Base-by-base conservation (phyloP, 2,113 vertebrate genomes). In the Bagarius yarrelli region DNA sequence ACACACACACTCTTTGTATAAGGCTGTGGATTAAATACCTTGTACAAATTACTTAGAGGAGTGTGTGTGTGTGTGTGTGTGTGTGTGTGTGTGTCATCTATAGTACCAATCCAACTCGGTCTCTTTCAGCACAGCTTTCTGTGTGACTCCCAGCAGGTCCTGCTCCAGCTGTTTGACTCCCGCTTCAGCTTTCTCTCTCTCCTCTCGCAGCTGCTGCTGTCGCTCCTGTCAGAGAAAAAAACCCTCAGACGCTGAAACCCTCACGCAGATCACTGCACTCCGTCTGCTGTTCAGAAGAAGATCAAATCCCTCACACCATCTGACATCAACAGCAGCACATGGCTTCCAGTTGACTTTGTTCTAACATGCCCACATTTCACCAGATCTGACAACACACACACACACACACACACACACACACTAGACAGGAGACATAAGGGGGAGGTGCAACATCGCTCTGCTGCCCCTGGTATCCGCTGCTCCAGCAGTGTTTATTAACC, bases 91-190 rank as follows among this genome's bases (percentile, higher is more conserved):
- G 47, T 34, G 66, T 59, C 12, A 67, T 88, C 86, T 93, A 47
- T 11, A 47, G 44, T 47, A 99, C 98, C 96, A 95, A 88, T 98
- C 96, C 75, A 99, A 88, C 84, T 99, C 97, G 0, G 96, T 98
- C 93, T 99, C 98, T 88, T 97, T 99, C 61, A 94, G 95, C 88
- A 98, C 93, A 71, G 95, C 94, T 90, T 94, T 96, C 73, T 99
- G 95, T 71, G 95, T 96, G 85, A 97, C 94, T 78, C 91, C 92
- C 78, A 96, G 88, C 84, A 99, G 93, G 88, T 99, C 97, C 86
- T 97, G 95, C 88, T 98, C 97, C 87, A 99, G 94, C 84, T 98
- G 96, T 0, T 44, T 81, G 0, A 85, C 81, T 78, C 78, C 76
- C 50, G 78, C 81, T 57, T 93, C 91, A 77, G 96, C 93, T 87